A percentile compares a stretch with the other conserved stretches of the same genome.
These are phyloP conservation scores for Ectobius pallidus DNA, from an alignment of 2,888 invertebrate genomes.

Conservation along the genomic window DNA sequence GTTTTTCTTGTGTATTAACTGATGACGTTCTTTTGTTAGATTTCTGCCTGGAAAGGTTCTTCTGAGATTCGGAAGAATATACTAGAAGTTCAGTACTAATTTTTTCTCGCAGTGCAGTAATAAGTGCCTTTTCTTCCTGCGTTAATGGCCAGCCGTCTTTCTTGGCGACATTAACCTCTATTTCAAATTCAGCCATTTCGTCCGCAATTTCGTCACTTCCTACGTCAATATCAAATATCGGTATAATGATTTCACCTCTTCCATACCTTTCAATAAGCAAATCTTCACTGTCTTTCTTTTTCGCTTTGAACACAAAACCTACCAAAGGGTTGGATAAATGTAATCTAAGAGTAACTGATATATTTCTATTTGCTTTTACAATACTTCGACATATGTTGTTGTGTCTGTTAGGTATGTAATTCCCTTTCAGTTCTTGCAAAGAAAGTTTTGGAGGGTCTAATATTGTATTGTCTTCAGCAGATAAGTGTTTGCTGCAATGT, in stretches of 20 bases:
- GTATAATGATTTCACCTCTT: not conserved
- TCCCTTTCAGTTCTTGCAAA: not conserved
- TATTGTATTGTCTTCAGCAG: not conserved
- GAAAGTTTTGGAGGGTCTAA: not conserved
- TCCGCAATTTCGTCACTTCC: not conserved
- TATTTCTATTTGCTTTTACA: not conserved
- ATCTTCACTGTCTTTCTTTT: not conserved
- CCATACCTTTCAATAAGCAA: not conserved
- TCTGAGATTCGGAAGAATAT: not conserved
- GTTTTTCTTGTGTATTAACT: not conserved
- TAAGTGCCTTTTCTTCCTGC: not conserved
- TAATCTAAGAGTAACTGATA: not conserved
- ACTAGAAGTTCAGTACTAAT: not conserved
- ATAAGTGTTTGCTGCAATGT: constrained; percentile 1
- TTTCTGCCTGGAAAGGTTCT: too few relatives aligned
- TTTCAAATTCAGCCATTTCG: not conserved
- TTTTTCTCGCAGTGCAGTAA: not conserved
- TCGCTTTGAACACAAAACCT: not conserved
- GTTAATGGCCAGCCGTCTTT: not conserved
- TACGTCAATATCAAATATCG: not conserved
- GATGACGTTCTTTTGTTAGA: too few relatives aligned
- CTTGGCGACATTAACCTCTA: not conserved
- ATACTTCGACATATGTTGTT: not conserved
- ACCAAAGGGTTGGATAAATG: not conserved
- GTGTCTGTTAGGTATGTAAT: constrained; percentile 22